Percentiles rank a stretch among this genome's conserved stretches.
Evolutionary conservation across 2,888 invertebrate species (phyloP).

Genomic region (Tipula confusa): DNA sequence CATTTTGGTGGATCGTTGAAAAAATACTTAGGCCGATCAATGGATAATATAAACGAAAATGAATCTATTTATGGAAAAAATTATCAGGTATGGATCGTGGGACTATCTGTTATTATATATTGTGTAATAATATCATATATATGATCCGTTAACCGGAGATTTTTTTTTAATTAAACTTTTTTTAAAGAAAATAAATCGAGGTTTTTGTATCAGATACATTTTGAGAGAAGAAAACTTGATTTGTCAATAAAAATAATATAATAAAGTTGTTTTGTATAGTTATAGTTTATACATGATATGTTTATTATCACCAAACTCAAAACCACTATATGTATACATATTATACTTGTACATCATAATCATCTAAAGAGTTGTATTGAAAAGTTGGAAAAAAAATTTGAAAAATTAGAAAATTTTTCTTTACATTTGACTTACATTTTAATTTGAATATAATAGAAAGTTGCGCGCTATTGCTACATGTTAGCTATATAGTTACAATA

Average conservation of each 20-base stretch:
- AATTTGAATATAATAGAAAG: slow-evolving; percentile 25
- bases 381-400: neutral
- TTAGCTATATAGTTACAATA: neutral
- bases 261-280: neutral
- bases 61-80: slow-evolving; percentile 33
- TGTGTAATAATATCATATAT: neutral
- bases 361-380: no score
- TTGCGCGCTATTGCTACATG: neutral
- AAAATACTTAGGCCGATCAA: slow-evolving; percentile 32
- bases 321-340: neutral
- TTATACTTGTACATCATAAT: neutral
- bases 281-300: neutral
- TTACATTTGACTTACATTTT: neutral
- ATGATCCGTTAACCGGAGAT: neutral
- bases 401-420: neutral
- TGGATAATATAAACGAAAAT: slow-evolving; percentile 34
- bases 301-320: neutral
- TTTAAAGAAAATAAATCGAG: neutral
- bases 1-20: neutral
- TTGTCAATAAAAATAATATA: neutral
- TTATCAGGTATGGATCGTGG: slow-evolving; percentile 33
- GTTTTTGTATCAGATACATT: neutral
- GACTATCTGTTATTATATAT: neutral
- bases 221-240: neutral
- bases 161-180: neutral